A percentile compares a stretch with the other conserved stretches of the same genome.
Evolutionary conservation across 2,888 invertebrate species (phyloP).

Genomic region (Scaptomyza cyrtandrae): DNA sequence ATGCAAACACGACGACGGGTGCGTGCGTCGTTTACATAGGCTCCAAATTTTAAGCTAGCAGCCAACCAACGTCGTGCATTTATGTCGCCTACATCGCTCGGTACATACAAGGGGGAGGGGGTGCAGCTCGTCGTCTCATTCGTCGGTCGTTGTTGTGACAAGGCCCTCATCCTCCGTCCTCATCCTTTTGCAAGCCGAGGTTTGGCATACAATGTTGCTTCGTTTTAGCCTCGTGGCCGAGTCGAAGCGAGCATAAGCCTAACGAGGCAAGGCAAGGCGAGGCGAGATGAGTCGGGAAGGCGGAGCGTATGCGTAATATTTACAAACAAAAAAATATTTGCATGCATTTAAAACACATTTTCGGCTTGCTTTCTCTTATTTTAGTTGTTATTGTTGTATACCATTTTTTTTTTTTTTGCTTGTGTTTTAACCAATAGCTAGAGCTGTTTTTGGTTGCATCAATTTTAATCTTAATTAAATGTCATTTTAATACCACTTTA

Average conservation of each 20-base stretch:
- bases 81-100: conserved; percentile 68
- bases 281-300: conserved; percentile 26
- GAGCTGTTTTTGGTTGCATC: conserved; percentile 51
- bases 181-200: conserved; percentile 32
- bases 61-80: conserved; percentile 71
- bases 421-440: conserved; percentile 26
- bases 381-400: not conserved
- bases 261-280: not conserved
- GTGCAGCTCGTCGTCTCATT: conserved; percentile 69
- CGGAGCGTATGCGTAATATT: conserved; percentile 51
- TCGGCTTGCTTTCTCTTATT: conserved; percentile 24
- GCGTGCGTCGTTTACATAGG: conserved; percentile 78
- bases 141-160: conserved; percentile 60
- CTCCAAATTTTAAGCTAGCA: conserved; percentile 55
- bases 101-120: conserved; percentile 58
- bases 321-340: conserved; percentile 56
- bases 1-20: conserved; percentile 32
- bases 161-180: conserved; percentile 48
- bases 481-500: conserved; percentile 66
- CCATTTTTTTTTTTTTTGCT: conserved; percentile 13
- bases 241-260: conserved; percentile 45
- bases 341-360: conserved; percentile 64
- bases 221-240: conserved; percentile 66
- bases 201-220: conserved; percentile 73
- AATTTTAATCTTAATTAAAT: conserved; percentile 79